Evolutionary conservation across 1,140 invertebrate species (phyloP).

Genomic region (Paraescarpia echinospica): DNA sequence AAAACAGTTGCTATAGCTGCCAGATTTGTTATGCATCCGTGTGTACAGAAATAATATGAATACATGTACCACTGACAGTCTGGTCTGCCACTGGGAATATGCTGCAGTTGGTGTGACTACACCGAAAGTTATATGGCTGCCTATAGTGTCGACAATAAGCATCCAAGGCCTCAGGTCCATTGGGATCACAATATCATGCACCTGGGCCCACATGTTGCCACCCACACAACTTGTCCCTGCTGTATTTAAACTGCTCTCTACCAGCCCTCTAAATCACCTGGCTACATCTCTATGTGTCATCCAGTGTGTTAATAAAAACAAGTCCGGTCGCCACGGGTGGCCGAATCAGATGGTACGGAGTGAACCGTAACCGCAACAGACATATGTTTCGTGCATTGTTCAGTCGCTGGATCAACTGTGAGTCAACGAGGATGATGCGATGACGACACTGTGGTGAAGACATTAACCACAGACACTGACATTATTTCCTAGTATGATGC

Average conservation of each 20-base stretch:
- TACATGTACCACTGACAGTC: background rate
- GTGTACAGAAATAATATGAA: background rate
- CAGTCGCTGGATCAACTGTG: background rate
- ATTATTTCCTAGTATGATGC: background rate
- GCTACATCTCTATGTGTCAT: background rate
- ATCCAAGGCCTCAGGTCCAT: background rate
- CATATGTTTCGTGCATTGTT: background rate
- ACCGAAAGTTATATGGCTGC: background rate
- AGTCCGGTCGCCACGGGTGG: background rate
- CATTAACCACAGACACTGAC: background rate
- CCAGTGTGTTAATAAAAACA: background rate
- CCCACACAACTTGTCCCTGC: background rate
- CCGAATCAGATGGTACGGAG: background rate
- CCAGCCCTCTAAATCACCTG: background rate
- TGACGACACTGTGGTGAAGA: background rate
- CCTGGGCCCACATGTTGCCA: background rate
- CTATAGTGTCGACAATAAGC: background rate
- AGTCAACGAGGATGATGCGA: background rate
- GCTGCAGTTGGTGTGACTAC: background rate
- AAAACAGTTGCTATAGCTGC: no score
- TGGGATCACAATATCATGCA: background rate
- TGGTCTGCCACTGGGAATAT: background rate
- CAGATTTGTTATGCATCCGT: no score
- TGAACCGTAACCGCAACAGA: background rate
- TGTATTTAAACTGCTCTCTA: background rate